Conservation (phyloP, 2,797 vertebrate genomes). For the Lepilemur septentrionalis region DNA sequence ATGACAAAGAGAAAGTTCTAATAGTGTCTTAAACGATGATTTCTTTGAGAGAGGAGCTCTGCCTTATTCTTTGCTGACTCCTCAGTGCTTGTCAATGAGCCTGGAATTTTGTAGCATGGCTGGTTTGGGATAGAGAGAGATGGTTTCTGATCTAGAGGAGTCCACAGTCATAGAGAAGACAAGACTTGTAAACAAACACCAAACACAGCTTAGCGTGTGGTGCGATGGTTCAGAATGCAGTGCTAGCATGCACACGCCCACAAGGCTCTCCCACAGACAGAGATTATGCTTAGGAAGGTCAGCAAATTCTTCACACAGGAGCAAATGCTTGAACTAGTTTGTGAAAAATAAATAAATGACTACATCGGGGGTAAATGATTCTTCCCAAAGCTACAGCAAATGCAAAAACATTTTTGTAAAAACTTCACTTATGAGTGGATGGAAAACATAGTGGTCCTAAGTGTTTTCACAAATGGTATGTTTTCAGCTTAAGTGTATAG, state of each 20-base stretch:
- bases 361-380: background rate
- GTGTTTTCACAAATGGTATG: background rate
- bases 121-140: background rate
- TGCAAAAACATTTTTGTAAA: background rate
- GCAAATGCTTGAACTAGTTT: background rate
- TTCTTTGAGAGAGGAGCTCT: background rate
- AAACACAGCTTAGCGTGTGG: too few species aligned
- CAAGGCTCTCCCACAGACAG: background rate
- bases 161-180: background rate
- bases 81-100: background rate
- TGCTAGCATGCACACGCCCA: fast-evolving
- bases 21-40: background rate
- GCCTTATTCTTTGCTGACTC: background rate
- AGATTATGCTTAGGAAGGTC: background rate
- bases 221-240: background rate
- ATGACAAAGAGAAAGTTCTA: background rate
- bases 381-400: background rate
- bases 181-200: background rate
- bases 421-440: background rate
- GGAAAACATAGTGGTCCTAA: fast-evolving
- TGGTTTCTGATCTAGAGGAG: too few species aligned
- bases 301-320: background rate
- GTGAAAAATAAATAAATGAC: background rate
- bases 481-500: background rate
- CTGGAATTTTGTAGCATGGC: background rate